phyloP scores from a whole-genome alignment of 1,140 invertebrate genomes.

The Pentalonia nigronervosa region DNA sequence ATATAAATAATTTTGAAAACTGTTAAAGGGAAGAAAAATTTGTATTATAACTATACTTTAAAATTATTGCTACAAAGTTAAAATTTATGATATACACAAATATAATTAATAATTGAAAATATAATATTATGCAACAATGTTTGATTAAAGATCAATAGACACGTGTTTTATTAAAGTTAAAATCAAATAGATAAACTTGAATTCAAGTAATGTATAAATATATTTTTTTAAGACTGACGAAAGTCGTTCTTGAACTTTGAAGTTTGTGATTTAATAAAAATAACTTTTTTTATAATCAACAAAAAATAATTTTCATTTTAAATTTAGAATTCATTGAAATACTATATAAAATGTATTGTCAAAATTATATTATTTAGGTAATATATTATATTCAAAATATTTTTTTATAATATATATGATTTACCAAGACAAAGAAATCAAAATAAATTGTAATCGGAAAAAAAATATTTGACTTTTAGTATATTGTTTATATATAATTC shows the following conservation, averaged over 20 bases:
- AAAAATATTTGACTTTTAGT: background rate
- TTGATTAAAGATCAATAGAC: background rate
- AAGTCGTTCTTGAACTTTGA: background rate
- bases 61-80: background rate
- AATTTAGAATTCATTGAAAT: background rate
- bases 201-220: background rate
- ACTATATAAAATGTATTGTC: background rate
- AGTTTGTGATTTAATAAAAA: background rate
- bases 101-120: background rate
- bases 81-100: background rate
- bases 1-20: background rate
- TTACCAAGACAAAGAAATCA: background rate
- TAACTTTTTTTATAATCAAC: background rate
- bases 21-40: background rate
- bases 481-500: background rate
- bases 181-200: background rate
- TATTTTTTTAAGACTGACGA: background rate
- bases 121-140: background rate
- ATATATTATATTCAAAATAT: background rate
- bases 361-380: background rate
- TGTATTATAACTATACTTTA: background rate
- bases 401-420: background rate
- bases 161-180: background rate
- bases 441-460: background rate
- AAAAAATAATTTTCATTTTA: background rate